Base-by-base conservation (phyloP, 2,888 invertebrate genomes). In the Chirona hameri region DNA sequence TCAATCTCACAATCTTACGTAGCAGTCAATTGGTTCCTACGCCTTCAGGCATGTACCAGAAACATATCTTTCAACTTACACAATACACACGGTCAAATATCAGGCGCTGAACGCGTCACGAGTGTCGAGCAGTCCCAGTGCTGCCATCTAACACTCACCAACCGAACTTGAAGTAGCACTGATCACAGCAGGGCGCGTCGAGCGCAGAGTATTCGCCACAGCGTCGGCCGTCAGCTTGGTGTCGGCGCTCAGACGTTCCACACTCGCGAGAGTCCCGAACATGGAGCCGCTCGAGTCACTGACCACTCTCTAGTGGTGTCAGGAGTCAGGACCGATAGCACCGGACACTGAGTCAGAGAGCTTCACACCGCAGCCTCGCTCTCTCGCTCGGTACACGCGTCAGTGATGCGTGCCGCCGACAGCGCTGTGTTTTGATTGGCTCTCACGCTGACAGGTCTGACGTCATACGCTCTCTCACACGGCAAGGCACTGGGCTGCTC, bases 81-180 rank as follows among this genome's bases (percentile, higher is more conserved):
- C 52, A 18, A 52, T 52, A 52, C 52, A 18, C 52, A 52, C 10
- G 18, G 18, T 18, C 12, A 52, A 52, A 52, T 52, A 12, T 52
- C 52, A 52, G 15, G 52, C 52, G 18, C 52, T 52, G 12, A 52
- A 52, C 15, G 12, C 52, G 52, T 52, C 52, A 52, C 18, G 39
- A 39, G 39, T 39, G n/a, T 7, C 4, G 39, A 2, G 52, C n/a
- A n/a, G 9, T 60, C 60, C 7, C 10, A 60, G 24, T 24, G 60
- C 60, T 60, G n/a, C 60, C 60, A 60, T n/a, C 60, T 39, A 24
- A 4, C 60, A 24, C 21, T 21, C 60, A n/a, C n/a, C 2, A 52
- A 52, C 15, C 60, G 60, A n/a, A n/a, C 60, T n/a, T n/a, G 60
- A 60, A 60, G 60, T 60, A 60, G 60, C 60, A 60, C 60, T 60